Conservation (phyloP, 2,888 invertebrate genomes). For the Drosophila austrosaltans region DNA sequence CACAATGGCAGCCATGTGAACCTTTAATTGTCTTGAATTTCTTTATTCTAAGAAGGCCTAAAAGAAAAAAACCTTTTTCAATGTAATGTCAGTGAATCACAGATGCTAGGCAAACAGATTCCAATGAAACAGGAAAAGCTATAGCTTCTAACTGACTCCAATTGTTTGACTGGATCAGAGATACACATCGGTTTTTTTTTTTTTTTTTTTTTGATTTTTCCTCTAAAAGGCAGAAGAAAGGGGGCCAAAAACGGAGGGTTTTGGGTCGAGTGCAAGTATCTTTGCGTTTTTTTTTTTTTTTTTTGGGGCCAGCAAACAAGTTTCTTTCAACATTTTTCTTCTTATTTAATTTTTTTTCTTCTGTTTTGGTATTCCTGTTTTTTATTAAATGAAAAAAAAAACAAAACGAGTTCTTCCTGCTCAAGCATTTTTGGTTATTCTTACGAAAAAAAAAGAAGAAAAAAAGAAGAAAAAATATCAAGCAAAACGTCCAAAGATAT, state of each 20-base stretch:
- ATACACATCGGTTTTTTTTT: neutral
- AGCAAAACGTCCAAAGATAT: slow-evolving; percentile 37
- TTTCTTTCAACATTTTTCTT: slow-evolving; percentile 46
- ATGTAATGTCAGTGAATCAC: slow-evolving; percentile 42
- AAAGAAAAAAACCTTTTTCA: slow-evolving; percentile 49
- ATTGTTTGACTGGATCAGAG: neutral
- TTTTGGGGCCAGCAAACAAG: slow-evolving; percentile 53
- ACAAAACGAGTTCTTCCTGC: slow-evolving; percentile 59
- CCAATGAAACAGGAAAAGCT: slow-evolving; percentile 45
- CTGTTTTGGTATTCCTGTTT: slow-evolving; percentile 15
- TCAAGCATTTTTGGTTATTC: slow-evolving; percentile 40
- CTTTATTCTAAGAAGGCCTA: slow-evolving; percentile 66
- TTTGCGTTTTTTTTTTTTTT: neutral
- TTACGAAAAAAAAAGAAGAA: slow-evolving; percentile 41
- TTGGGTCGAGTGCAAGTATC: neutral
- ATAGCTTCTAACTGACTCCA: slow-evolving; percentile 15
- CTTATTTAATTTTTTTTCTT: slow-evolving; percentile 44
- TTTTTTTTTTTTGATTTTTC: neutral
- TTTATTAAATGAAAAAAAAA: slow-evolving; percentile 36
- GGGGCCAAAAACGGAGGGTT: neutral
- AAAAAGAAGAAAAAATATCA: too few species aligned
- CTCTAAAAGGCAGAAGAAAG: too few species aligned
- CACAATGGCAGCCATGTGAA: slow-evolving; percentile 41
- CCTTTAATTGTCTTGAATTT: slow-evolving; percentile 71
- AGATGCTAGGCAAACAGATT: slow-evolving; percentile 35